Evolutionary conservation across 2,888 invertebrate species (phyloP).

Genomic region (Spilarctia lutea): DNA sequence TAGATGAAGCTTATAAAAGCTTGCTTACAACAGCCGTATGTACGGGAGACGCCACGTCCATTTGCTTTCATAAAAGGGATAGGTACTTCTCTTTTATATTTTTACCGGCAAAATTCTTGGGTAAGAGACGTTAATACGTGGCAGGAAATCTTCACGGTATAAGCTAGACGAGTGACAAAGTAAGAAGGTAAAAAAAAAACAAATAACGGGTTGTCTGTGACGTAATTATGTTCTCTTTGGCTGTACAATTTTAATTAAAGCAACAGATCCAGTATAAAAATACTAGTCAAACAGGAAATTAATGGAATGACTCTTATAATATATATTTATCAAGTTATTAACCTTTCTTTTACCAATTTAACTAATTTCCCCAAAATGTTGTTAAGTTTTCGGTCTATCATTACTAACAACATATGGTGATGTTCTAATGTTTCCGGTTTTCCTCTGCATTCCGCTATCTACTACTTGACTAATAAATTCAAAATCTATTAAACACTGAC

Average conservation of each 20-base stretch:
- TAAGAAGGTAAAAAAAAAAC: constrained; percentile 22
- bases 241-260: constrained; percentile 41
- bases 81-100: constrained; percentile 3
- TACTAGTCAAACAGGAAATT: not conserved
- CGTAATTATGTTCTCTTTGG: constrained; percentile 30
- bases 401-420: too few relatives aligned
- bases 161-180: constrained; percentile 18
- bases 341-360: not conserved
- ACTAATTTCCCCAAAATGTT: not conserved
- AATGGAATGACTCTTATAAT: not conserved
- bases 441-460: too few relatives aligned
- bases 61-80: not conserved
- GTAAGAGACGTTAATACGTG: constrained; percentile 13
- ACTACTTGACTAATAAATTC: too few relatives aligned
- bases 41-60: not conserved
- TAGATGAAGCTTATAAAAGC: too few relatives aligned
- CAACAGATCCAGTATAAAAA: constrained; percentile 16
- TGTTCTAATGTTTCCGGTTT: not conserved
- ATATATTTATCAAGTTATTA: not conserved
- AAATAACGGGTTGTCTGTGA: constrained; percentile 21
- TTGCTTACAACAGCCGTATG: not conserved
- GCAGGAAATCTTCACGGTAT: constrained; percentile 18
- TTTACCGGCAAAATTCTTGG: constrained; percentile 10
- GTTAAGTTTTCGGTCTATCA: not conserved
- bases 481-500: too few relatives aligned